phyloP scores from a whole-genome alignment of 1,140 invertebrate genomes.

The Pogonognathellus flavescens region DNA sequence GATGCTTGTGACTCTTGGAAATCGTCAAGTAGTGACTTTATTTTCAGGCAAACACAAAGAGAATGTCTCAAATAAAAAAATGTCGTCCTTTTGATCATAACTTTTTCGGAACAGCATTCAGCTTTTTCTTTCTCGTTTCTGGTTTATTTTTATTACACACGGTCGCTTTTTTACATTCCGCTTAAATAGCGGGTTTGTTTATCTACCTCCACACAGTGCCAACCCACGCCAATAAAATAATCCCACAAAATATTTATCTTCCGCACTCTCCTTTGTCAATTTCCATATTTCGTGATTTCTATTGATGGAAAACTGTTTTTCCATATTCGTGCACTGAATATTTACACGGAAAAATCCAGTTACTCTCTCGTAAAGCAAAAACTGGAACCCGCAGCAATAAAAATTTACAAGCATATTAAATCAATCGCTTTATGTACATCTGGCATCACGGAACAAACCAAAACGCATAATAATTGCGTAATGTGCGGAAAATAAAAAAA shows the following conservation, averaged over 20 bases:
- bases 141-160: constrained; percentile 39
- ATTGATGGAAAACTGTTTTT: constrained; percentile 19
- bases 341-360: not conserved
- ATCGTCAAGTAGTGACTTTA: constrained; percentile 6
- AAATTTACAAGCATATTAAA: too few relatives aligned
- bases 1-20: not conserved
- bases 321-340: constrained; percentile 22
- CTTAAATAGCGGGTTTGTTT: not conserved
- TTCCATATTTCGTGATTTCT: constrained; percentile 13
- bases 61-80: constrained; percentile 11
- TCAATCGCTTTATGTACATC: too few relatives aligned
- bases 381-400: too few relatives aligned
- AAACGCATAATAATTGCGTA: too few relatives aligned
- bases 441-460: too few relatives aligned
- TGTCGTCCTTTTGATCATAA: constrained; percentile 38
- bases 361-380: too few relatives aligned
- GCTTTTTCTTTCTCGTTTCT: constrained; percentile 5
- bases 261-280: not conserved
- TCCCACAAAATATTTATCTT: constrained; percentile 31
- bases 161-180: not conserved
- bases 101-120: constrained; percentile 19
- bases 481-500: too few relatives aligned
- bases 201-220: not conserved
- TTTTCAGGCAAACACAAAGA: not conserved
- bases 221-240: constrained; percentile 6